These are phyloP conservation scores for Drosophila lutescens DNA, from an alignment of 2,888 invertebrate genomes.

Conservation along the genomic window DNA sequence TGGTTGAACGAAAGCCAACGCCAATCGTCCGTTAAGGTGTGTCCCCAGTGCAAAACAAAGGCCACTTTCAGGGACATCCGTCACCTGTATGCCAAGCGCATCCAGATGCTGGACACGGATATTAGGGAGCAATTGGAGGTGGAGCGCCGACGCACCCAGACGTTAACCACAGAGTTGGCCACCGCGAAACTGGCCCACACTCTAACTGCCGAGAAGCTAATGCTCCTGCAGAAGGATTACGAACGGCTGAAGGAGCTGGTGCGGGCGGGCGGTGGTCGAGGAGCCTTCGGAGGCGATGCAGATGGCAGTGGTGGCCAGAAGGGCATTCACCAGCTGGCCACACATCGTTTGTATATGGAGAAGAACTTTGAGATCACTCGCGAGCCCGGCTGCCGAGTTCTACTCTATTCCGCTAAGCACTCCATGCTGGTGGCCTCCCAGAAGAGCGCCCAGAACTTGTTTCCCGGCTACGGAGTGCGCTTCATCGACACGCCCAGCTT, in stretches of 20 bases:
- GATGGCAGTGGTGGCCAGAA: slow-evolving; percentile 8
- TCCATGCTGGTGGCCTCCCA: slow-evolving; percentile 90
- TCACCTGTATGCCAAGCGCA: slow-evolving; percentile 90
- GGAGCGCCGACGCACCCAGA: slow-evolving; percentile 86
- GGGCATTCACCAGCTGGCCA: slow-evolving; percentile 28
- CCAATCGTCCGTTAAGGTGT: slow-evolving; percentile 85
- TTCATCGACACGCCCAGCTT: slow-evolving; percentile 89
- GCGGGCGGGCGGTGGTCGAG: slow-evolving; percentile 37
- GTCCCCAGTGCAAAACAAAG: slow-evolving; percentile 95
- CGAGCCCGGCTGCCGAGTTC: slow-evolving; percentile 91
- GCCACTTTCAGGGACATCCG: slow-evolving; percentile 89
- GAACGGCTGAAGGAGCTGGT: slow-evolving; percentile 70
- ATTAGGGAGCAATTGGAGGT: slow-evolving; percentile 87
- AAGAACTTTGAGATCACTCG: slow-evolving; percentile 88
- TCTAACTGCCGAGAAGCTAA: slow-evolving; percentile 62
- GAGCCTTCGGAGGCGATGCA: slow-evolving; percentile 29
- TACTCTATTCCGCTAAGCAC: slow-evolving; percentile 88
- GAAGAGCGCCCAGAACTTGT: slow-evolving; percentile 88
- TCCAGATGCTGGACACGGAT: slow-evolving; percentile 91
- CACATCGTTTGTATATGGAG: slow-evolving; percentile 85
- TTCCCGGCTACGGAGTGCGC: slow-evolving; percentile 92
- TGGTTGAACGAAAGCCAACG: slow-evolving; percentile 83
- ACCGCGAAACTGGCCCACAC: slow-evolving; percentile 78
- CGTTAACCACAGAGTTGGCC: slow-evolving; percentile 87
- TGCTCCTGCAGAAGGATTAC: slow-evolving; percentile 70